Base-by-base conservation (phyloP, 2,888 invertebrate species). In the Cantharis rufa region DNA sequence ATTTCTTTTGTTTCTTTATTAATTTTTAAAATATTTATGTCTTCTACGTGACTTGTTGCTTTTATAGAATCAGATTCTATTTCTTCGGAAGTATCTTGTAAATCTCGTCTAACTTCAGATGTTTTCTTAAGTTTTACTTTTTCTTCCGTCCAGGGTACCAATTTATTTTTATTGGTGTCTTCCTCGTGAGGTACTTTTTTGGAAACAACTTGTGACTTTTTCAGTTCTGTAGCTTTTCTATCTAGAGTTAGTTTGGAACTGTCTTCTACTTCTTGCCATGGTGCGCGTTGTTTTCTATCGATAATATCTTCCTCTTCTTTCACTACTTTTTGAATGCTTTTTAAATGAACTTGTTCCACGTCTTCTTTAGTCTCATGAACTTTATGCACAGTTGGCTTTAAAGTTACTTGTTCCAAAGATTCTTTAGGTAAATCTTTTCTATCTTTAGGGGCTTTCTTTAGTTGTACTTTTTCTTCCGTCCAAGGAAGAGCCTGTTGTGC, bases 101-200 rank as follows among this genome's bases (percentile, higher is more conserved):
- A 7, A n/a, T 48, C 48, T 1, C 7, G 48, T 9, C n/a, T 48
- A 48, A 48, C n/a, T n/a, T 48, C 48, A 9, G 48, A 48, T 48
- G 88, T 83, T 81, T 84, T 87, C 76, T 91, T 91, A 15, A 91
- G 82, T 62, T 84, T 88, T 21, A 90, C 88, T 78, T 89, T 89
- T 86, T 93, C 92, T 84, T 93, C 90, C 5, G 91, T 93, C 91
- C 91, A 90, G 10, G 90, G 89, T 77, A 80, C 16, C 3, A n/a
- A 13, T 48, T 48, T 18, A 72, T 10, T 61, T 72, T 32, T 24
- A 32, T 70, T 9, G 0, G 32, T 21, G 9, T 48, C 48, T n/a
- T 48, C 48, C 3, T 48, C 48, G 48, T n/a, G n/a, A 7, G 48
- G 1, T n/a, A 9, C n/a, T 48, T 48, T 48, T n/a, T 21, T 70